phyloP scores from a whole-genome alignment of 1,140 invertebrate species.

The Drosophila repleta region DNA sequence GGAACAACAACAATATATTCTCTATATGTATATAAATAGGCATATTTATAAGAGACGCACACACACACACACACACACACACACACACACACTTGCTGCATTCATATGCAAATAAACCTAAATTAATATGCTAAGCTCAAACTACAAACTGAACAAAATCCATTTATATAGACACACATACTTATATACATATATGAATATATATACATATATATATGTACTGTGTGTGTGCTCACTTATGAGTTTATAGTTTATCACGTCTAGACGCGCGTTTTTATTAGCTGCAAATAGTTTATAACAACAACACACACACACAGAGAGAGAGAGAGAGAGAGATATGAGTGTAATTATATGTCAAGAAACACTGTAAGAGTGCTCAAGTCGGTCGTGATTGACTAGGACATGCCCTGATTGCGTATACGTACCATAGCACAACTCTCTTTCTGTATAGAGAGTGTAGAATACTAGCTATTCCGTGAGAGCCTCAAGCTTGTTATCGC shows the following conservation, averaged over 20 bases:
- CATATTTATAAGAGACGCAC: background rate
- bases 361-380: background rate
- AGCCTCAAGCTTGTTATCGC: too few relatives aligned
- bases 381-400: background rate
- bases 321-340: constrained; percentile 1
- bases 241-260: constrained; percentile 70
- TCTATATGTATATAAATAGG: too few relatives aligned
- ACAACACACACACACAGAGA: background rate
- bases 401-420: too few relatives aligned
- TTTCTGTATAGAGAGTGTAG: too few relatives aligned
- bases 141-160: constrained; percentile 13
- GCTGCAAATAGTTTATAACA: constrained; percentile 31
- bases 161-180: constrained; percentile 11
- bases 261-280: constrained; percentile 68
- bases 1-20: background rate
- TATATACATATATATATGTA: too few relatives aligned
- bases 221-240: too few relatives aligned
- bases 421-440: too few relatives aligned
- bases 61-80: background rate
- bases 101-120: constrained; percentile 25
- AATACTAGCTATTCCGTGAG: too few relatives aligned
- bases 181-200: background rate
- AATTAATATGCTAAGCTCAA: constrained; percentile 36
- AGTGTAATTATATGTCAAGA: background rate
- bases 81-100: background rate